phyloP scores from a whole-genome alignment of 1,140 invertebrate genomes.

The Cydia pomonella region DNA sequence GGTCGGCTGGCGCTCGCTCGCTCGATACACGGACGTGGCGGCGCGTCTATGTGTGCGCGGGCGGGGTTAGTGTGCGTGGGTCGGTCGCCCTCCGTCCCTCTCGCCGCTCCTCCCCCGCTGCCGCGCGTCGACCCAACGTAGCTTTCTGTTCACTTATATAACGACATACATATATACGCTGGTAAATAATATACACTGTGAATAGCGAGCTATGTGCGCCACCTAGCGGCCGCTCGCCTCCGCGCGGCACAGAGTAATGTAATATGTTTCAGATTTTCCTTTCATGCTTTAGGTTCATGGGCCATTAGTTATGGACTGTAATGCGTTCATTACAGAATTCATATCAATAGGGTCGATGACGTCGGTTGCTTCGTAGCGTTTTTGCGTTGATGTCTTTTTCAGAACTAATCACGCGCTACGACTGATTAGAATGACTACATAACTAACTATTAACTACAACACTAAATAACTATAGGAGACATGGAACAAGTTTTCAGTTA shows the following conservation, averaged over 20 bases:
- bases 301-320: conserved; percentile 48
- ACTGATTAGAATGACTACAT: not conserved
- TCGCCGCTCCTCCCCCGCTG: conserved; percentile 40
- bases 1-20: conserved; percentile 68
- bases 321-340: conserved; percentile 36
- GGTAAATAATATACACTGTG: conserved; percentile 76
- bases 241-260: conserved; percentile 61
- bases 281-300: conserved; percentile 55
- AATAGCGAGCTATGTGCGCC: conserved; percentile 77
- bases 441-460: not conserved
- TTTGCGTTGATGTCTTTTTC: conserved; percentile 31
- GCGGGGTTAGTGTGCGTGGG: conserved; percentile 50
- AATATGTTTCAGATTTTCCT: conserved; percentile 60
- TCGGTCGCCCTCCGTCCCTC: conserved; percentile 40
- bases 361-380: not conserved
- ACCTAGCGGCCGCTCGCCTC: conserved; percentile 69
- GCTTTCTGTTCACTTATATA: conserved; percentile 81
- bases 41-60: conserved; percentile 54
- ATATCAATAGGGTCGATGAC: not conserved
- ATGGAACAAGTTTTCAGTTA: too few relatives aligned
- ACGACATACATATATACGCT: conserved; percentile 74
- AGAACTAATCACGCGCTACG: conserved; percentile 16
- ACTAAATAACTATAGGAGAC: not conserved
- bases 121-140: conserved; percentile 62
- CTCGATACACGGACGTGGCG: conserved; percentile 64